Conservation (phyloP, 2,888 invertebrate genomes). For the Lepetodrilus schrolli region DNA sequence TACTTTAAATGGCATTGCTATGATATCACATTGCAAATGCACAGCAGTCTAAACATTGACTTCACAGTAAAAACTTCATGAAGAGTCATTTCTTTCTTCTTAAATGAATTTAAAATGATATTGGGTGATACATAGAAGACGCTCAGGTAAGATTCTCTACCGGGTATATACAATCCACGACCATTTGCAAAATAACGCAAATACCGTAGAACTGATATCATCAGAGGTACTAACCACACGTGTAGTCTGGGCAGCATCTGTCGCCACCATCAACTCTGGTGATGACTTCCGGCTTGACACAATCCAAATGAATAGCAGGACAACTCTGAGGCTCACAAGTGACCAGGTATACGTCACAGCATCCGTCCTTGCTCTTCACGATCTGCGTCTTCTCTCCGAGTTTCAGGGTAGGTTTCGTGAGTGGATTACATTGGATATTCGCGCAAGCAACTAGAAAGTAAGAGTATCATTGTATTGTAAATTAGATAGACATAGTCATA, state of each 20-base stretch:
- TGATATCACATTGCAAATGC: too few species aligned
- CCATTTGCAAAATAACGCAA: too few species aligned
- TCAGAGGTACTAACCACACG: slow-evolving; percentile 53
- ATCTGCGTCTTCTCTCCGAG: slow-evolving; percentile 48
- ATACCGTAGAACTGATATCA: too few species aligned
- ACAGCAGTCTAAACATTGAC: too few species aligned
- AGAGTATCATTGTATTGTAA: too few species aligned
- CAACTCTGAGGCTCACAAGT: slow-evolving; percentile 56
- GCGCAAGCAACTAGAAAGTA: slow-evolving; percentile 38
- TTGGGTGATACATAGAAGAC: too few species aligned
- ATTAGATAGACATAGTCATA: too few species aligned
- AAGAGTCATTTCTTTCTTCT: too few species aligned
- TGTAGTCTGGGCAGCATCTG: slow-evolving; percentile 53
- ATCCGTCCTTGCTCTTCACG: slow-evolving; percentile 48
- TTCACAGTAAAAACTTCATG: too few species aligned
- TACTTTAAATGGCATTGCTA: too few species aligned
- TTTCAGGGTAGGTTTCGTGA: slow-evolving; percentile 44
- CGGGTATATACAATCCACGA: not conserved
- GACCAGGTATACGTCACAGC: slow-evolving; percentile 52
- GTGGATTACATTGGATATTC: slow-evolving; percentile 41
- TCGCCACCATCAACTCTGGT: slow-evolving; percentile 42
- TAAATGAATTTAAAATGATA: too few species aligned
- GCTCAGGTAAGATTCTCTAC: not conserved
- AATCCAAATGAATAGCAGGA: slow-evolving; percentile 40
- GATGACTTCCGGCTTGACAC: slow-evolving; percentile 45